Conservation (phyloP, 2,797 vertebrate species). For the Denticeps clupeoides region DNA sequence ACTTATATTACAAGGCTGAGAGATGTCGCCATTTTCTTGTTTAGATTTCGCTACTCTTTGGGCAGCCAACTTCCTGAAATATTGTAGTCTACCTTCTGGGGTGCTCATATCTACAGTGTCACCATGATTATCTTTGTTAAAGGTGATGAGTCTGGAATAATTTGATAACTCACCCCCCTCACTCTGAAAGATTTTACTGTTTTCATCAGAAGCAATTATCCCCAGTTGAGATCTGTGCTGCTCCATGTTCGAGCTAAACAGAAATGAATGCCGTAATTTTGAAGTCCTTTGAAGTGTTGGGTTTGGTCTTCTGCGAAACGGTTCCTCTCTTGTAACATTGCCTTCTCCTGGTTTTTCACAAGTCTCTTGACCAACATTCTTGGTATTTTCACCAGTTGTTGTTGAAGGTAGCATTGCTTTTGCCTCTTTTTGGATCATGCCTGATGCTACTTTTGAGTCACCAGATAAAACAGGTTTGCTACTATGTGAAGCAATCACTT, state of each 20-base stretch:
- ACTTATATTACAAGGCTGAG: too few species aligned
- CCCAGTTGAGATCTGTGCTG: slow-evolving; percentile 36
- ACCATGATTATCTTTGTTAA: too few species aligned
- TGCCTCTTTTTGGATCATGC: slow-evolving; percentile 27
- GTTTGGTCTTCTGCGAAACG: slow-evolving; percentile 72
- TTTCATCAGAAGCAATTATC: neutral
- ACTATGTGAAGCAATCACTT: neutral
- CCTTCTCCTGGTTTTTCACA: slow-evolving; percentile 48
- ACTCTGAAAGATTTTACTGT: neutral
- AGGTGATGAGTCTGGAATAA: too few species aligned
- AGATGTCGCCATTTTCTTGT: slow-evolving; percentile 17
- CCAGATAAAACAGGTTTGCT: neutral
- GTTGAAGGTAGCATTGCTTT: slow-evolving; percentile 45
- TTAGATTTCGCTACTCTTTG: slow-evolving; percentile 39
- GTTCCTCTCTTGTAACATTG: slow-evolving; percentile 61
- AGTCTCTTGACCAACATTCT: slow-evolving; percentile 46
- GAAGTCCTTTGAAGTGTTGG: slow-evolving; percentile 71
- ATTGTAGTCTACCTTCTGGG: slow-evolving; percentile 47
- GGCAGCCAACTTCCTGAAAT: slow-evolving; percentile 61
- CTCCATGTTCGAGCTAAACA: slow-evolving; percentile 80
- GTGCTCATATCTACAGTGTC: slow-evolving; percentile 64
- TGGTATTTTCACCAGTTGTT: slow-evolving; percentile 47
- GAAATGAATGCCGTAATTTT: slow-evolving; percentile 80
- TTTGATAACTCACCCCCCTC: neutral
- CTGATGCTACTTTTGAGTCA: neutral